Conservation (phyloP, 2,888 invertebrate genomes). For the Tholera decimalis region DNA sequence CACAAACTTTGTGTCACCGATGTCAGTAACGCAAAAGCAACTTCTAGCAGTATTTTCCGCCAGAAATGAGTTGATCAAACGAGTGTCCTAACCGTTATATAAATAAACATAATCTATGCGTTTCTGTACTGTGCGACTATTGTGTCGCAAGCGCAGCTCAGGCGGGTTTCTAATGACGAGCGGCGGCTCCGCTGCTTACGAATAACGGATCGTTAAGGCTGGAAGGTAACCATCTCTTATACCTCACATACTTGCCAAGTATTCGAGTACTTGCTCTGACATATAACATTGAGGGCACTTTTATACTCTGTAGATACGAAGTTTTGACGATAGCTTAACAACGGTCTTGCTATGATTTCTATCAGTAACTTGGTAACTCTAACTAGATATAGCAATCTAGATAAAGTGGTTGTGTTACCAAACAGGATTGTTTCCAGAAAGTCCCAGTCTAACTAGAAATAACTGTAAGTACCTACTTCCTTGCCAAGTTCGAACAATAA, state of each 20-base stretch:
- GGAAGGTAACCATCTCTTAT: constrained; percentile 50
- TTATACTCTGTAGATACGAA: background rate
- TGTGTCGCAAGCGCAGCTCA: constrained; percentile 75
- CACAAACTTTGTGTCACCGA: too few species aligned
- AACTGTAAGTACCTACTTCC: background rate
- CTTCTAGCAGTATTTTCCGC: too few species aligned
- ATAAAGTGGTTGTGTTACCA: too few species aligned
- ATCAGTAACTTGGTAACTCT: background rate
- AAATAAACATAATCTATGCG: constrained; percentile 48
- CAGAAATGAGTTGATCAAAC: too few species aligned
- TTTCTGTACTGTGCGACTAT: constrained; percentile 61
- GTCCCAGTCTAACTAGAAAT: background rate
- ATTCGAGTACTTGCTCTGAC: constrained; percentile 29
- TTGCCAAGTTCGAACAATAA: background rate
- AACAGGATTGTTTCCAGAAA: background rate
- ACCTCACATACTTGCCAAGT: constrained; percentile 18
- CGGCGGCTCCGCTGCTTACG: constrained; percentile 58
- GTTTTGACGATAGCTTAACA: background rate
- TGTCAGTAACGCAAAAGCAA: too few species aligned
- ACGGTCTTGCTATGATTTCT: background rate
- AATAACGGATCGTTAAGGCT: constrained; percentile 65
- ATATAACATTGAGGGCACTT: constrained; percentile 20
- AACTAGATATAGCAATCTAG: too few species aligned
- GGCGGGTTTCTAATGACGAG: constrained; percentile 75
- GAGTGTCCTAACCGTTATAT: constrained; percentile 33